phyloP scores from a whole-genome alignment of 1,140 invertebrate genomes.

The Megathymus violae region DNA sequence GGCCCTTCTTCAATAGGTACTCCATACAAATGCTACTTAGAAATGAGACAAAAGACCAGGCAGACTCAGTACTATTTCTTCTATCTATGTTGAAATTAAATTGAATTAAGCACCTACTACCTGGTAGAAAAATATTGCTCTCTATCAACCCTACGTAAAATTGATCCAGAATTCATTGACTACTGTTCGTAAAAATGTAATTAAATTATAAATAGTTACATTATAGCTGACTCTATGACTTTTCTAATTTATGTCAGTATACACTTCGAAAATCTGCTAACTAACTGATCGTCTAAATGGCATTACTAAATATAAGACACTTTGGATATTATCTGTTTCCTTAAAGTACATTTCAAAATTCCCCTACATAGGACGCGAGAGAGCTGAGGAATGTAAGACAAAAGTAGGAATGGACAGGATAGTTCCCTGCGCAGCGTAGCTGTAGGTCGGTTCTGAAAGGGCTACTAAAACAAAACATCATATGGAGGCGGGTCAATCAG shows the following conservation, averaged over 20 bases:
- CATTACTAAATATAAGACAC: constrained; percentile 82
- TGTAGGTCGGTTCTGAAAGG: constrained; percentile 29
- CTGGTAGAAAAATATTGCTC: constrained; percentile 79
- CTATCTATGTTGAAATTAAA: constrained; percentile 78
- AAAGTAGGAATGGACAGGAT: constrained; percentile 61
- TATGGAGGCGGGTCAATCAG: constrained; percentile 45
- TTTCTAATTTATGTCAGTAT: constrained; percentile 72
- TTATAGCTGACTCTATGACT: constrained; percentile 66
- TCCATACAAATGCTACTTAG: constrained; percentile 68
- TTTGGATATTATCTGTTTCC: constrained; percentile 77
- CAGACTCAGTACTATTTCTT: constrained; percentile 70
- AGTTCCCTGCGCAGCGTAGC: constrained; percentile 48
- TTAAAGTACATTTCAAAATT: constrained; percentile 64
- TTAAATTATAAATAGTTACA: constrained; percentile 62
- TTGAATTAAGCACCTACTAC: constrained; percentile 75
- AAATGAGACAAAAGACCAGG: constrained; percentile 71
- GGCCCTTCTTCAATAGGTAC: constrained; percentile 53
- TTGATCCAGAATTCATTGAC: constrained; percentile 64
- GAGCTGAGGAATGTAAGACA: constrained; percentile 73
- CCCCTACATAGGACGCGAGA: constrained; percentile 45
- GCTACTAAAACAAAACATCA: constrained; percentile 39
- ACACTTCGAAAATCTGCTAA: constrained; percentile 79
- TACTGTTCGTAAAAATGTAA: constrained; percentile 64
- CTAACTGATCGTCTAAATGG: constrained; percentile 76
- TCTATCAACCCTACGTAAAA: constrained; percentile 78